Conservation (phyloP, 2,797 vertebrate genomes). For the Paramormyrops hopkinsi region DNA sequence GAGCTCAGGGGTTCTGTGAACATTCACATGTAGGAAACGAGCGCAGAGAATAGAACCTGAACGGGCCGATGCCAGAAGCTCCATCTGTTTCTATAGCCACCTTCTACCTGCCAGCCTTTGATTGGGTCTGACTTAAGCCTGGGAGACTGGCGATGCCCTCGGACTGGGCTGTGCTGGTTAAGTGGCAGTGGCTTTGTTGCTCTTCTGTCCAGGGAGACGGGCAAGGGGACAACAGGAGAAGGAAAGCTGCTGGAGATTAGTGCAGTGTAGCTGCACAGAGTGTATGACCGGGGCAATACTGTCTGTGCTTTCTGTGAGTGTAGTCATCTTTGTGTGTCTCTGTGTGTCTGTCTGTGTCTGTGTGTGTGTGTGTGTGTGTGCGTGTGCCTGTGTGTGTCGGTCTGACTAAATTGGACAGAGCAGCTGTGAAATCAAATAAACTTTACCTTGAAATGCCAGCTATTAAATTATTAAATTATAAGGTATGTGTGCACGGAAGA, state of each 20-base stretch:
- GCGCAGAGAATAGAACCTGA: background rate
- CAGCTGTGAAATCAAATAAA: conserved; percentile 8
- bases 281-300: background rate
- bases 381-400: background rate
- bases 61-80: background rate
- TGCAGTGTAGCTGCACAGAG: background rate
- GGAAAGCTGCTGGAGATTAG: background rate
- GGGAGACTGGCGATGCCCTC: background rate
- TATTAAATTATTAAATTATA: background rate
- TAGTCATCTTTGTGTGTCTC: background rate
- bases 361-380: background rate
- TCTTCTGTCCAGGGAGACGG: background rate
- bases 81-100: background rate
- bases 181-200: background rate
- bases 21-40: conserved; percentile 14
- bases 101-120: background rate
- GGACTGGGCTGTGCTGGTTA: background rate
- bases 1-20: conserved; percentile 18
- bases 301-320: background rate
- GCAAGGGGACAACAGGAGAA: background rate
- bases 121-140: background rate
- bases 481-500: background rate
- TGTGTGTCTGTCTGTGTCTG: background rate
- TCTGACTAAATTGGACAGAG: background rate
- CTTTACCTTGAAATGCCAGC: background rate